Conservation (phyloP, 2,113 vertebrate species). For the Chaetops frenatus region DNA sequence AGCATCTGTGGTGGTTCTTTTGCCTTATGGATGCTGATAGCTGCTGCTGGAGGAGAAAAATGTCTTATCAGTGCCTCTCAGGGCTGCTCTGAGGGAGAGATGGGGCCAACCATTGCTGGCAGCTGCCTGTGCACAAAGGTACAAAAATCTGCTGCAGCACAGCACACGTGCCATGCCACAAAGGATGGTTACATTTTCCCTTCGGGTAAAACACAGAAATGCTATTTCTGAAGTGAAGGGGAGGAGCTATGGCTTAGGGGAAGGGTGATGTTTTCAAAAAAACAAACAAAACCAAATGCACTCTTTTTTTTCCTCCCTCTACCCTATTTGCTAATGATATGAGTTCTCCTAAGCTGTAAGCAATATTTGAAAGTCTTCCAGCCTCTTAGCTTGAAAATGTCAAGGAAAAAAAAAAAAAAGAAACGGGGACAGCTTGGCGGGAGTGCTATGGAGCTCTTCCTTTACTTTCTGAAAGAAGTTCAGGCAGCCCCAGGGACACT, state of each 20-base stretch:
- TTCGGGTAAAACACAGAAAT: background rate
- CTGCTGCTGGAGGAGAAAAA: background rate
- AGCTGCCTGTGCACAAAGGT: background rate
- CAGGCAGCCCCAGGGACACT: background rate
- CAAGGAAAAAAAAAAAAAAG: background rate
- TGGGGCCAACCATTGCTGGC: fast-evolving
- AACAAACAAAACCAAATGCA: background rate
- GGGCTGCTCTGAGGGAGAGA: background rate
- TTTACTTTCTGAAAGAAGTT: background rate
- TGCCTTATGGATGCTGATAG: background rate
- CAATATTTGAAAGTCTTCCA: background rate
- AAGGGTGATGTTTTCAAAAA: background rate
- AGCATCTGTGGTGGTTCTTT: background rate
- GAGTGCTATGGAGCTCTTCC: background rate
- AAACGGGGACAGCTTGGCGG: background rate
- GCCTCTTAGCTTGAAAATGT: background rate
- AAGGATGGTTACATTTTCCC: background rate
- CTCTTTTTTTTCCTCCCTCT: background rate
- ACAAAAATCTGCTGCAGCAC: background rate
- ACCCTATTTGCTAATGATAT: background rate
- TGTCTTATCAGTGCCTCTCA: background rate
- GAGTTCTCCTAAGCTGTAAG: background rate
- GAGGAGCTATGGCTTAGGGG: background rate
- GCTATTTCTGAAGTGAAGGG: background rate
- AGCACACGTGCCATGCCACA: fast-evolving